phyloP scores from a whole-genome alignment of 2,888 invertebrate genomes.

The Pyrrhia umbra region DNA sequence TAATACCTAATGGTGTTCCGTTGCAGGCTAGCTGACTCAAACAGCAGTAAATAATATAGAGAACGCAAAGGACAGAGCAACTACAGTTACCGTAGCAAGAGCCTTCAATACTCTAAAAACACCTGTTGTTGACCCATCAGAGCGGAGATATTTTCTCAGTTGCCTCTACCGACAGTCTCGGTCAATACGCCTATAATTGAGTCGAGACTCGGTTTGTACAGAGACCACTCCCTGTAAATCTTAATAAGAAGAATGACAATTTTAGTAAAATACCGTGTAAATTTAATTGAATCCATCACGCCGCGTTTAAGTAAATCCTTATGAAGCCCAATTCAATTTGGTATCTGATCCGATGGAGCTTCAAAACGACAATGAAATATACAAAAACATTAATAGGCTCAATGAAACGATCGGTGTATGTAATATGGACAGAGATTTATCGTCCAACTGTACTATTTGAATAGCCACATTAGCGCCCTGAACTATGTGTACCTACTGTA shows the following conservation, averaged over 20 bases:
- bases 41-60: neutral
- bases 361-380: too few relatives aligned
- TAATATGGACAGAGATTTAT: too few relatives aligned
- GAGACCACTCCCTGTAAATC: neutral
- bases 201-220: neutral
- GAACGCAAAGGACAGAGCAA: neutral
- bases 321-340: too few relatives aligned
- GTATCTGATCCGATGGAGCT: too few relatives aligned
- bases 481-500: too few relatives aligned
- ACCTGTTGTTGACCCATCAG: neutral
- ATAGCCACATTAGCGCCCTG: too few relatives aligned
- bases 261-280: too few relatives aligned
- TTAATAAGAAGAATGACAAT: neutral
- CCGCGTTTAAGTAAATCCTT: too few relatives aligned
- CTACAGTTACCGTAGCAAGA: neutral
- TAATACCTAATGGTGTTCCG: conserved; percentile 41
- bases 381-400: too few relatives aligned
- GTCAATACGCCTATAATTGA: neutral
- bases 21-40: conserved; percentile 14
- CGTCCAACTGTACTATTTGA: too few relatives aligned
- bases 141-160: neutral
- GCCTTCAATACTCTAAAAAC: neutral
- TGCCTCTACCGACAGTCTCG: neutral
- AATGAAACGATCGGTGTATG: too few relatives aligned
- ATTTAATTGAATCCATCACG: too few relatives aligned